Percentiles rank a stretch among this genome's conserved stretches.
Conservation (phyloP, 2,113 vertebrate genomes). For the Naja naja region DNA sequence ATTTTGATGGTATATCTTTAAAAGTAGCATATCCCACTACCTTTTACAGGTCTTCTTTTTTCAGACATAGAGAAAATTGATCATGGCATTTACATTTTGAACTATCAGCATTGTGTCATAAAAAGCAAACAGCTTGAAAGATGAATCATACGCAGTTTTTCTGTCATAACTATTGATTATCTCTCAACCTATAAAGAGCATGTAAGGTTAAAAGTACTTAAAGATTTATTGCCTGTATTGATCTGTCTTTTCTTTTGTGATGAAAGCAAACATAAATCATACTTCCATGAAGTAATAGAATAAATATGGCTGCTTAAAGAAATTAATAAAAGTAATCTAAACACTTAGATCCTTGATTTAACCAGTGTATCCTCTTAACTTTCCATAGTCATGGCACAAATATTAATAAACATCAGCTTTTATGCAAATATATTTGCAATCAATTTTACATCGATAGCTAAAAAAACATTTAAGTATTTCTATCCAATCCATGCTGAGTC, state of each 20-base stretch:
- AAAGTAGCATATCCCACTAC: slow-evolving; percentile 14
- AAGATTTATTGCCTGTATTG: slow-evolving; percentile 72
- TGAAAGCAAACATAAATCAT: slow-evolving; percentile 65
- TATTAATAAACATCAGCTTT: background rate
- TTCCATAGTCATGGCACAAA: background rate
- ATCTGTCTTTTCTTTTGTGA: slow-evolving; percentile 58
- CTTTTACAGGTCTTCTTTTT: slow-evolving; percentile 28
- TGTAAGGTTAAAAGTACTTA: slow-evolving; percentile 68
- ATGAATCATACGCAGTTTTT: slow-evolving; percentile 66
- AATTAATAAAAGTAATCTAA: slow-evolving; percentile 53
- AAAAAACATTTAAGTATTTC: background rate
- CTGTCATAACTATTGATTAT: slow-evolving; percentile 70
- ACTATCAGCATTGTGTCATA: slow-evolving; percentile 60
- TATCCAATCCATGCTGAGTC: background rate
- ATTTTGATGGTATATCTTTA: slow-evolving; percentile 33
- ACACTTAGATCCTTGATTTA: background rate
- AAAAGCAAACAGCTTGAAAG: slow-evolving; percentile 56
- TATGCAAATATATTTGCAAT: slow-evolving; percentile 15
- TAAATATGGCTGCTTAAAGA: slow-evolving; percentile 45
- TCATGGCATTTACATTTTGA: slow-evolving; percentile 55
- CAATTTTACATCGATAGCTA: background rate
- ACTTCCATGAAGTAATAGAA: slow-evolving; percentile 57
- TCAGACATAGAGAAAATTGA: slow-evolving; percentile 41
- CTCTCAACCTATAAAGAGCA: slow-evolving; percentile 65
- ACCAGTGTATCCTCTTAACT: slow-evolving; percentile 10